Evolutionary conservation across 2,888 invertebrate species (phyloP), one percentile per base, ranked within the genome.

Genomic region (Diadegma fenestrale): DNA sequence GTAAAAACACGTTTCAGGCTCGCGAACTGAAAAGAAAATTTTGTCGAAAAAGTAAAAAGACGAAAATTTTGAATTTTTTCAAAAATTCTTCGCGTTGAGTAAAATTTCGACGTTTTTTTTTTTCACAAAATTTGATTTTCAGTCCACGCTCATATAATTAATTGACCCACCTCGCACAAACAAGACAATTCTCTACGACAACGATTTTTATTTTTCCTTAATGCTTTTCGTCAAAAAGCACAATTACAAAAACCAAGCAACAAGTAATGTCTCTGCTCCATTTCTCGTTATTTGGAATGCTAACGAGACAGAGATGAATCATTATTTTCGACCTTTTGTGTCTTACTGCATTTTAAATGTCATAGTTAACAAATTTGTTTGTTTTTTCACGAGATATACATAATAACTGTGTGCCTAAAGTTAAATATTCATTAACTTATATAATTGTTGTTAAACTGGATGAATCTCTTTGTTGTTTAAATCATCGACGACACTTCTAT

Each of bases 171-270:
- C 37, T 54, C 54, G 26, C 69, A 68, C 22, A 26, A 87, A 84
- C 58, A 79, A 83, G 66, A 51, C 43, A 43, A 78, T 88, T 83
- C 88, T 92, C 93, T 93, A 93, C 93, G 92, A 93, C 92, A 92
- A 93, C 93, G 92, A 93, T 89, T 92, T 92, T 93, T 93, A 92
- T 93, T 92, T 88, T 91, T 90, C 89, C 86, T 63, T 79, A 90
- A 91, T 92, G 92, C 91, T 92, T 92, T 91, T 90, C 91, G 45
- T 68, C 69, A 63, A 79, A 79, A 93, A 94, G 94, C 94, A 94
- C 92, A 92, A 94, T 94, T 94, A 94, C 92, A 94, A 94, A 85
- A 94, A 94, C 93, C 92, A 94, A 94, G 94, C 94, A 94, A 94
- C 94, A 94, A 94, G 90, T 85, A 91, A 91, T 90, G 88, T 89